A percentile compares a stretch with the other conserved stretches of the same genome.
phyloP scores from a whole-genome alignment of 2,113 vertebrate species.

The Agelaius phoeniceus region DNA sequence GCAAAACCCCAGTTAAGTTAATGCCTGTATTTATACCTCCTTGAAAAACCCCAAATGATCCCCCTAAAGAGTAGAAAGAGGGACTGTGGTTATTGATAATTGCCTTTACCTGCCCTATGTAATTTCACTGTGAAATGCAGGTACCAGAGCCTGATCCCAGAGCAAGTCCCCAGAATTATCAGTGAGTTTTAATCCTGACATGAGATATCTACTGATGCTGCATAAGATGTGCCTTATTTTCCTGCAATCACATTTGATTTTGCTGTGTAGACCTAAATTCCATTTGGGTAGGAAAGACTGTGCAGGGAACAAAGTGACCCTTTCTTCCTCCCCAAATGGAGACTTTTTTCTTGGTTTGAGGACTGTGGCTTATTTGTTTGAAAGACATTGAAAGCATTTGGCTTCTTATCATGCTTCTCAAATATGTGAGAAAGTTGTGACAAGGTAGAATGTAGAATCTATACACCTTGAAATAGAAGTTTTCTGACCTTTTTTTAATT shows the following conservation, averaged over 20 bases:
- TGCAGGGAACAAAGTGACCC: background rate
- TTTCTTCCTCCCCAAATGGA: background rate
- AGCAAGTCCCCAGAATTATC: background rate
- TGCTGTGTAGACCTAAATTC: background rate
- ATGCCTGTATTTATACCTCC: background rate
- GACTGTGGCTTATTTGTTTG: conserved; percentile 14
- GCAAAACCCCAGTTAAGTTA: background rate
- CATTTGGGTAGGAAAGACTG: background rate
- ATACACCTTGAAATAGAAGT: background rate
- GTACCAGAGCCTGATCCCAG: background rate
- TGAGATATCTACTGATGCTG: background rate
- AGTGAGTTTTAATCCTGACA: background rate
- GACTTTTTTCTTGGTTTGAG: background rate
- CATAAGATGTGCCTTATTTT: background rate
- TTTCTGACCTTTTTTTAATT: background rate
- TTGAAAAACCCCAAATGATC: background rate
- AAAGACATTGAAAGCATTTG: background rate
- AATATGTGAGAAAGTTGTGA: background rate
- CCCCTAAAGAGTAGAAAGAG: background rate
- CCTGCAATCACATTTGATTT: conserved; percentile 9
- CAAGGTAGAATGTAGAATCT: background rate
- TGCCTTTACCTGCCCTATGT: background rate
- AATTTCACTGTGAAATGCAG: background rate
- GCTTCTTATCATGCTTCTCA: background rate
- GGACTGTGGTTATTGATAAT: background rate